Evolutionary conservation across 2,888 invertebrate genomes (phyloP), one percentile per base, ranked within the genome.

Genomic region (Teleiodes luculella): DNA sequence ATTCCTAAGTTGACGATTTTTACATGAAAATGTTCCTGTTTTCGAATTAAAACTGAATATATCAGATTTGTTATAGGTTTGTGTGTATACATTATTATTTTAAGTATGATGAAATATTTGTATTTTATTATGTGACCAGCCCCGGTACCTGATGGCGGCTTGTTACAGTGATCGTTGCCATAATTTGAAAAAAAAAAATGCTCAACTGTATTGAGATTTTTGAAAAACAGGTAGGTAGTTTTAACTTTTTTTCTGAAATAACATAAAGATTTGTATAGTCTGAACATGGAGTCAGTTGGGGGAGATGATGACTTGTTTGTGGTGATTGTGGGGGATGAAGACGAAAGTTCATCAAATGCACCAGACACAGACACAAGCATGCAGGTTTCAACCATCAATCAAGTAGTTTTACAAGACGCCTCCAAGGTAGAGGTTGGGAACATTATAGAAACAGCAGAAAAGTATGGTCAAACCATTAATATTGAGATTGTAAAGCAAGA

Each of bases 381-480:
- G 11, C 30, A 16, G 35, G 14, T 14, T 1, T 1, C 18, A 3
- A 41, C 30, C 50, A 61, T 64, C 35, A 76, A 76, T 63, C 45
- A 65, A 16, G 72, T 78, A 59, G 51, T 55, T 11, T 39, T 62
- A 6, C 66, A 70, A 11, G 54, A 61, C n/a, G 67, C 68, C 18
- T 39, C 48, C 39, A 46, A 55, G 28, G 51, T 46, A 3, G 16
- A 54, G 2, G 56, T 75, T 10, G 55, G 68, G 11, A 61, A 72
- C 14, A 62, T 80, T n/a, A 61, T 80, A 37, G 62, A 70, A 39
- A 66, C 64, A 11, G 77, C 69, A 3, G 64, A 66, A 52, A 64
- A 66, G 58, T 65, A 75, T 58, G 80, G 77, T 6, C 56, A 75
- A 57, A 61, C 61, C 13, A 55, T 74, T 39, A 41, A 63, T 18